Percentiles rank a stretch among this genome's conserved stretches.
Evolutionary conservation across 2,888 invertebrate genomes (phyloP).

Genomic region (Noctua pronuba): DNA sequence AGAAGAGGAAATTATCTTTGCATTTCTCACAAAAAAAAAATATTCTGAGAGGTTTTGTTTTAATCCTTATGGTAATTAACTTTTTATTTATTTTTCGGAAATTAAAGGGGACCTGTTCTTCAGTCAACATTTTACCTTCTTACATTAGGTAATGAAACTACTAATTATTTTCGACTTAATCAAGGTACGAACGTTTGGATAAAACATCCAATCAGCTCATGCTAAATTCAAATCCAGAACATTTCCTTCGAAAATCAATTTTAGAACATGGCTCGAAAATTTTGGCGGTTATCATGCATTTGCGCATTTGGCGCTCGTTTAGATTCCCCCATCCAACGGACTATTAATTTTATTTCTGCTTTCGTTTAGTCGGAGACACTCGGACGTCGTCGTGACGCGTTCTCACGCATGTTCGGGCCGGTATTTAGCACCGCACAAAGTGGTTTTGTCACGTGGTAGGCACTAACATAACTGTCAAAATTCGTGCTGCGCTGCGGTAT

Average conservation of each 20-base stretch:
- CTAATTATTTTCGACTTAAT: neutral
- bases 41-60: neutral
- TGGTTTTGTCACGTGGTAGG: constrained; percentile 8
- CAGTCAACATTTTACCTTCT: neutral
- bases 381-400: constrained; percentile 23
- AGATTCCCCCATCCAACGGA: constrained; percentile 52
- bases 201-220: constrained; percentile 8
- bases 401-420: neutral
- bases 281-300: constrained; percentile 44
- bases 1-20: neutral
- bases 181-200: neutral
- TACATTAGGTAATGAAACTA: too few relatives aligned
- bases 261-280: constrained; percentile 35
- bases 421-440: constrained; percentile 11
- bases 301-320: constrained; percentile 69
- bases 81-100: neutral
- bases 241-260: constrained; percentile 16
- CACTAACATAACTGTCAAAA: constrained; percentile 13
- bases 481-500: constrained; percentile 6
- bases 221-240: constrained; percentile 8
- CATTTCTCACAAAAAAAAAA: neutral
- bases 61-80: neutral
- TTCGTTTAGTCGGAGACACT: constrained; percentile 37
- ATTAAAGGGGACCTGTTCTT: neutral
- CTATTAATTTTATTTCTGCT: constrained; percentile 57